Conservation (phyloP, 2,797 vertebrate species). For the Spheniscus humboldti region DNA sequence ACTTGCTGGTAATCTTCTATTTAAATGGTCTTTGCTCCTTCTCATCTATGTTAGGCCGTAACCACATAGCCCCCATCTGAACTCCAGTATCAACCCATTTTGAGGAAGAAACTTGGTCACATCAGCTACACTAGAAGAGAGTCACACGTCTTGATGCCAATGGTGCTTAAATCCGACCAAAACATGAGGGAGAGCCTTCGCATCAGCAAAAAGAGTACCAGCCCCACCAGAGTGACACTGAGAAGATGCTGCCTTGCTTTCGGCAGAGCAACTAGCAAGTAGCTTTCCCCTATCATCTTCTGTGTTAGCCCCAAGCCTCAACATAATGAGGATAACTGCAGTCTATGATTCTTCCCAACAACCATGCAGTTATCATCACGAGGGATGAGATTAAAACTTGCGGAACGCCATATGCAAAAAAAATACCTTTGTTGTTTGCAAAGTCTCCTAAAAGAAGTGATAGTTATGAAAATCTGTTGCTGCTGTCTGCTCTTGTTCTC, state of each 20-base stretch:
- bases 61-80: not conserved
- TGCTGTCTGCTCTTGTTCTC: not conserved
- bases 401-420: not conserved
- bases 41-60: not conserved
- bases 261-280: not conserved
- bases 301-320: not conserved
- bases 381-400: not conserved
- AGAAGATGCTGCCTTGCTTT: not conserved
- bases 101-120: not conserved
- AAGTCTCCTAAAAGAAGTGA: not conserved
- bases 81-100: not conserved
- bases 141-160: not conserved
- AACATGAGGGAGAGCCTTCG: not conserved
- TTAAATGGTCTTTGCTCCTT: not conserved
- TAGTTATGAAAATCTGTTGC: not conserved
- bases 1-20: not conserved
- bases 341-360: not conserved
- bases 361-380: not conserved
- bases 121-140: not conserved
- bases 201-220: not conserved
- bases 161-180: not conserved
- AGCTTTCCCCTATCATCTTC: not conserved
- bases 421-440: not conserved
- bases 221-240: not conserved
- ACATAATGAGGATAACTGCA: not conserved